Percentiles rank a stretch among this genome's conserved stretches.
Conservation (phyloP, 2,113 vertebrate species). For the Pogonocichla stellata region DNA sequence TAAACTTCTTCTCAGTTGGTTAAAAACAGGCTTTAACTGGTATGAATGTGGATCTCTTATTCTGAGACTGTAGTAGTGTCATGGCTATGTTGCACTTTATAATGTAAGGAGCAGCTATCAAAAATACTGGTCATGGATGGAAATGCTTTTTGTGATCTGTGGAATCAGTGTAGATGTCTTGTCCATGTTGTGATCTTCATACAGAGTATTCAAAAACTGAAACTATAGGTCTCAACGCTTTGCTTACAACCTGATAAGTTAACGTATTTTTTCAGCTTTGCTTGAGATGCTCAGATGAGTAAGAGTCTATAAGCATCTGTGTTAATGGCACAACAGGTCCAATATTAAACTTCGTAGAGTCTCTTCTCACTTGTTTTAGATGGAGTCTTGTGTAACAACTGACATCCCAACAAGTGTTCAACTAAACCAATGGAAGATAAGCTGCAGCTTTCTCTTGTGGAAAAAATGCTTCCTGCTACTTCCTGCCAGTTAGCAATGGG, state of each 20-base stretch:
- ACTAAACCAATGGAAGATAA: not conserved
- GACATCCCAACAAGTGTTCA: not conserved
- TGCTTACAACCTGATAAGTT: not conserved
- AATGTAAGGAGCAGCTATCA: not conserved
- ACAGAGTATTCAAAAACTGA: not conserved
- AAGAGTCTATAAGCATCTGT: not conserved
- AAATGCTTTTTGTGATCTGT: not conserved
- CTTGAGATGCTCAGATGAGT: not conserved
- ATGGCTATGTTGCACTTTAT: not conserved
- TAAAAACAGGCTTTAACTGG: not conserved
- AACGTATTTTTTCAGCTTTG: not conserved
- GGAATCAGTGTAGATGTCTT: not conserved
- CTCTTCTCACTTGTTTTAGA: not conserved
- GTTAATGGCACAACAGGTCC: not conserved
- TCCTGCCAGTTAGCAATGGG: not conserved
- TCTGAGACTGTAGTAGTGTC: not conserved
- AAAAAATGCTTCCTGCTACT: not conserved
- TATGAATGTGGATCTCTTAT: not conserved
- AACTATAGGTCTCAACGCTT: fast-evolving
- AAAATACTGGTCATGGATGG: not conserved
- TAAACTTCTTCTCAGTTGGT: not conserved
- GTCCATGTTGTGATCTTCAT: fast-evolving
- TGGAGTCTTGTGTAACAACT: not conserved
- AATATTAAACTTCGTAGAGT: not conserved
- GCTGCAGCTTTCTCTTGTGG: not conserved